Evolutionary conservation across 2,797 vertebrate genomes (phyloP).

Genomic region (Gadopsis marmoratus): DNA sequence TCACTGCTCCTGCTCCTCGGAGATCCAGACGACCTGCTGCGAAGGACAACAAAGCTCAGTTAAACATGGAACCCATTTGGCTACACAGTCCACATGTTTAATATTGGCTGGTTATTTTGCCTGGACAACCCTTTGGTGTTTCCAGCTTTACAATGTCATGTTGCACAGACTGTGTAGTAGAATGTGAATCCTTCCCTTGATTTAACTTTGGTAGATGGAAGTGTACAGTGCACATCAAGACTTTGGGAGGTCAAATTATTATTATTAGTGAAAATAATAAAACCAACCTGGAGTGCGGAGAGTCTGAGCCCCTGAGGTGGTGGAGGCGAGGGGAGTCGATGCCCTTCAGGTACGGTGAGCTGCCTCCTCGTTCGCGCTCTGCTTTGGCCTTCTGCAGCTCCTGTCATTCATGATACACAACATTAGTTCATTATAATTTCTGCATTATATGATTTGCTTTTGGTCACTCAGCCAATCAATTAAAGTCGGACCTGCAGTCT

Average conservation of each 20-base stretch:
- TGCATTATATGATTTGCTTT: background rate
- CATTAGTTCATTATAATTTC: background rate
- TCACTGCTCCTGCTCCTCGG: constrained; percentile 77
- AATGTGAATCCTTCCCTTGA: too few species aligned
- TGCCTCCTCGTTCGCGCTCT: constrained; percentile 61
- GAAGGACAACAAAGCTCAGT: background rate
- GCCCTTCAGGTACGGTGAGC: constrained; percentile 72
- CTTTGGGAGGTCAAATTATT: background rate
- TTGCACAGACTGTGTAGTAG: background rate
- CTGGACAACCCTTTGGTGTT: background rate
- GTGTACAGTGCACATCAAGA: background rate
- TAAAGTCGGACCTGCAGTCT: constrained; percentile 84
- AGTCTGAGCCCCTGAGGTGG: constrained; percentile 79
- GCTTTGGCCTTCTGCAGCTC: constrained; percentile 76
- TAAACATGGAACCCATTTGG: background rate
- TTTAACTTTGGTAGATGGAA: background rate
- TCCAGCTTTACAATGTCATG: background rate
- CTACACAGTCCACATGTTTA: background rate
- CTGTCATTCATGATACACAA: constrained; percentile 40
- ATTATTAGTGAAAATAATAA: background rate
- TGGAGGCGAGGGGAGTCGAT: constrained; percentile 80
- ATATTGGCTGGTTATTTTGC: background rate
- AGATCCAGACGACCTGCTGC: constrained; percentile 77
- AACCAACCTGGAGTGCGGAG: constrained; percentile 75
- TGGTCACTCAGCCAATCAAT: background rate